These are phyloP conservation scores for Smutsia gigantea DNA, from an alignment of 2,797 vertebrate genomes.

Conservation along the genomic window DNA sequence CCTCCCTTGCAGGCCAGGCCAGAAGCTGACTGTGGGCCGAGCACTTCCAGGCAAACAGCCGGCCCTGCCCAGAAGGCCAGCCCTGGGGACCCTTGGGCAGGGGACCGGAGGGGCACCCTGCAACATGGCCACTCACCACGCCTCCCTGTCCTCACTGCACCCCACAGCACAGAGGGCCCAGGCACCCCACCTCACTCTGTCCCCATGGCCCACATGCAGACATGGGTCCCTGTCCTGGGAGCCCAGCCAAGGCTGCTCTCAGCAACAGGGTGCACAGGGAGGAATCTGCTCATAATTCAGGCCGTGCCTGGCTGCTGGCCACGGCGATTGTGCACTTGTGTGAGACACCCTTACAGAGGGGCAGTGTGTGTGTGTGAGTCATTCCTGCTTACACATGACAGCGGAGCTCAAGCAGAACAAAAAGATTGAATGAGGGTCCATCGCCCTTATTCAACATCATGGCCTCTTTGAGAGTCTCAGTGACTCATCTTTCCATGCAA, in stretches of 20 bases:
- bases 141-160: background rate
- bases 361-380: background rate
- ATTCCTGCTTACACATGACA: background rate
- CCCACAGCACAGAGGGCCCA: background rate
- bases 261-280: background rate
- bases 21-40: background rate
- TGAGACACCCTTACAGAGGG: background rate
- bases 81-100: too few relatives aligned
- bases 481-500: background rate
- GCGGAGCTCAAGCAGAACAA: background rate
- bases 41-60: background rate
- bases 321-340: background rate
- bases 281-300: background rate
- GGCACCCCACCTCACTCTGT: background rate
- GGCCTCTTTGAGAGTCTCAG: background rate
- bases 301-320: background rate
- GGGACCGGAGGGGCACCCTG: background rate
- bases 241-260: background rate
- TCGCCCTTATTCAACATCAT: background rate
- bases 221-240: background rate
- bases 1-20: background rate
- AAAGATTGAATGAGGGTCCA: background rate
- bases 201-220: background rate
- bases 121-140: rapidly evolving
- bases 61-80: background rate